A percentile compares a stretch with the other conserved stretches of the same genome.
These are phyloP conservation scores for Leptinotarsa juncta DNA, from an alignment of 2,888 invertebrate genomes.

Conservation along the genomic window DNA sequence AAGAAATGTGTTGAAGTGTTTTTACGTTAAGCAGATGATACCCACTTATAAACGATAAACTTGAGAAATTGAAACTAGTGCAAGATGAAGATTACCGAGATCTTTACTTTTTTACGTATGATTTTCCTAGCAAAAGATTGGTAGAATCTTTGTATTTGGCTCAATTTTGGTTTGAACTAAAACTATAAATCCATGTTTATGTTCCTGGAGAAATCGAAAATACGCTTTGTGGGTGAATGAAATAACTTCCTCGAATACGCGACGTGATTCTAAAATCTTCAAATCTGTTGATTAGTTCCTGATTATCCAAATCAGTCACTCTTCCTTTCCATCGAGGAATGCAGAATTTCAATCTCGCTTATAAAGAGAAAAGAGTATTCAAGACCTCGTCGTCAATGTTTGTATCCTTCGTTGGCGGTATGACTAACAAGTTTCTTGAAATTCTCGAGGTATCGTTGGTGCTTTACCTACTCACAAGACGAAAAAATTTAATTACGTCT, in stretches of 20 bases:
- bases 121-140: too few species aligned
- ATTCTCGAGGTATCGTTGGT: constrained; percentile 4
- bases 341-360: constrained; percentile 10
- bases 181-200: background rate
- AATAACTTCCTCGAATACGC: background rate
- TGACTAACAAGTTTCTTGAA: constrained; percentile 17
- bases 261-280: background rate
- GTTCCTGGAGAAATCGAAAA: background rate
- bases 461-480: constrained; percentile 10
- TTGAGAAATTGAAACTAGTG: too few species aligned
- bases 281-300: background rate
- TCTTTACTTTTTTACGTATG: too few species aligned
- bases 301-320: constrained; percentile 14
- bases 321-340: constrained; percentile 9
- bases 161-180: too few species aligned
- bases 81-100: too few species aligned
- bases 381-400: background rate
- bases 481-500: constrained; percentile 12
- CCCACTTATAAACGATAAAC: too few species aligned
- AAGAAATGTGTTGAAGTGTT: too few species aligned
- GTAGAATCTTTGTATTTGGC: too few species aligned
- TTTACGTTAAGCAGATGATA: too few species aligned
- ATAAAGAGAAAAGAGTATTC: constrained; percentile 14
- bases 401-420: constrained; percentile 13
- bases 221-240: background rate